Percentiles rank a stretch among this genome's conserved stretches.
Conservation (phyloP, 2,113 vertebrate species). For the Hipposideros armiger region DNA sequence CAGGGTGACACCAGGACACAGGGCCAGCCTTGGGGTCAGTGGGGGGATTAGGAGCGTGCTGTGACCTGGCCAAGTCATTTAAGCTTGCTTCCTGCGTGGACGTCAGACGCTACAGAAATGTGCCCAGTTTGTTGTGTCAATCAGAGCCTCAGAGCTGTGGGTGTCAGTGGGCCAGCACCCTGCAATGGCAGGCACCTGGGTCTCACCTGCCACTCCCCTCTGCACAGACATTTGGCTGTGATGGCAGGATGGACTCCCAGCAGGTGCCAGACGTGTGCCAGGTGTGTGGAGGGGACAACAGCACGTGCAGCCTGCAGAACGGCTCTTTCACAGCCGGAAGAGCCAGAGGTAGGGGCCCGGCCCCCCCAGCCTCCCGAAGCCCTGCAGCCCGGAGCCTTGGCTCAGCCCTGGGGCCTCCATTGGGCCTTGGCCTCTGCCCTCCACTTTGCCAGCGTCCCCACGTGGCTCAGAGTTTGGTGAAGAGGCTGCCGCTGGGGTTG, state of each 20-base stretch:
- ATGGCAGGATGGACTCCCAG: constrained; percentile 92
- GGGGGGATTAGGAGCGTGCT: rapidly evolving
- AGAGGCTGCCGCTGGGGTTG: rapidly evolving
- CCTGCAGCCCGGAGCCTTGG: rapidly evolving
- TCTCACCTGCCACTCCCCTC: constrained; percentile 1
- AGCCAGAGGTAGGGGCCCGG: constrained; percentile 88
- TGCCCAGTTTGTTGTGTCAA: too few species aligned
- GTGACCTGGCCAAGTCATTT: rapidly evolving
- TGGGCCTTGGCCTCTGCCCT: not conserved
- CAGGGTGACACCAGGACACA: not conserved
- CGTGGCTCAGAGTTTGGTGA: not conserved
- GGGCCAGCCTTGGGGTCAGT: not conserved
- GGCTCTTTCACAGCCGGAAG: constrained; percentile 91
- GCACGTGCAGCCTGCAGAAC: constrained; percentile 88
- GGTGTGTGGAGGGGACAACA: constrained; percentile 93
- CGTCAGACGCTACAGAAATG: not conserved
- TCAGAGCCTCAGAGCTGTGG: not conserved
- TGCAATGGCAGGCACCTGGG: rapidly evolving
- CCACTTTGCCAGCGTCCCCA: rapidly evolving
- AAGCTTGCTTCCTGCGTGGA: not conserved
- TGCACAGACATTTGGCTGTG: constrained; percentile 94
- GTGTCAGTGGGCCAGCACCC: not conserved
- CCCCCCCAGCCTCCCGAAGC: not conserved
- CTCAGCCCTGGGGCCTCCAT: not conserved
- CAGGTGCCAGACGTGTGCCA: constrained; percentile 90